A percentile compares a stretch with the other conserved stretches of the same genome.
Conservation (phyloP, 2,888 invertebrate species). For the Hedya salicella region DNA sequence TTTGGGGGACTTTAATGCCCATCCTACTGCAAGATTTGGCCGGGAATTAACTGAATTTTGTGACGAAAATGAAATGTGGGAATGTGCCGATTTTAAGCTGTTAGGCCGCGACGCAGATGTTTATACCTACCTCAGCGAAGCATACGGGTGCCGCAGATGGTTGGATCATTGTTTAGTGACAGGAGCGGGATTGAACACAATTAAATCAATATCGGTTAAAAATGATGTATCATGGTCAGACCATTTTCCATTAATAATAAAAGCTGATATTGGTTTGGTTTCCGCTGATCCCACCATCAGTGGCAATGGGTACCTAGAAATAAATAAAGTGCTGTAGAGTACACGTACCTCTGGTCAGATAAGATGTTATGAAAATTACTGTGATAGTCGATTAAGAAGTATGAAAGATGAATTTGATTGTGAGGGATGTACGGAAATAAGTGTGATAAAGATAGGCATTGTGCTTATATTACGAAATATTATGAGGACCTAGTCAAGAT, state of each 20-base stretch:
- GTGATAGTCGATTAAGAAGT: too few relatives aligned
- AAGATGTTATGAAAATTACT: too few relatives aligned
- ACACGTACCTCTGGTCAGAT: too few relatives aligned
- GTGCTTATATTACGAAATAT: too few relatives aligned
- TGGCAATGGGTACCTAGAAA: too few relatives aligned
- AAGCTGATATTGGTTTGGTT: background rate
- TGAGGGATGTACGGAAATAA: too few relatives aligned
- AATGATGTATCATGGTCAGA: background rate
- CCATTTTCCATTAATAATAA: background rate
- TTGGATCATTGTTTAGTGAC: background rate
- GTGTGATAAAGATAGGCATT: too few relatives aligned
- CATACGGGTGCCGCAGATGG: background rate
- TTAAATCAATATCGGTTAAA: too few relatives aligned
- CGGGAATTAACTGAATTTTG: conserved; percentile 4
- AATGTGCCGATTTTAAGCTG: background rate
- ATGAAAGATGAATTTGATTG: too few relatives aligned
- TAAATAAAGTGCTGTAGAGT: too few relatives aligned
- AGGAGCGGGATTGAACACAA: background rate
- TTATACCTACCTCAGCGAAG: conserved; percentile 6
- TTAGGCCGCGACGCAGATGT: conserved; percentile 1
- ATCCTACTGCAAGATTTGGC: conserved; percentile 24
- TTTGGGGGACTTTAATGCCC: conserved; percentile 22
- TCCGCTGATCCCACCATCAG: too few relatives aligned
- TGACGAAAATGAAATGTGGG: conserved; percentile 5
- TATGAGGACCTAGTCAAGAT: too few relatives aligned